Conservation (phyloP, 2,888 invertebrate species). For the Spilosoma lubricipeda region DNA sequence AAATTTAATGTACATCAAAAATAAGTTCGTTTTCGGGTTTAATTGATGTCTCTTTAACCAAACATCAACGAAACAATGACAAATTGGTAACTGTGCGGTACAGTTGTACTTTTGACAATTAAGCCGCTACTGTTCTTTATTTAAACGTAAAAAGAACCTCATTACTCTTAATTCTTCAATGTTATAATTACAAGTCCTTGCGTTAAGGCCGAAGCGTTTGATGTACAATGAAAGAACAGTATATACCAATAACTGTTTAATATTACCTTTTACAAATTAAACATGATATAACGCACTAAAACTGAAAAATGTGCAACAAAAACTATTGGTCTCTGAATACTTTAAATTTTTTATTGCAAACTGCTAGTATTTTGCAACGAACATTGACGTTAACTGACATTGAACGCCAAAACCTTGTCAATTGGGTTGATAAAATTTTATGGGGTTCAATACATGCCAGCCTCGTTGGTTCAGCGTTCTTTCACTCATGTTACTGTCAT, state of each 20-base stretch:
- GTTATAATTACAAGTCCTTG: conserved; percentile 11
- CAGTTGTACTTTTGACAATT: conserved; percentile 29
- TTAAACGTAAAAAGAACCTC: conserved; percentile 15
- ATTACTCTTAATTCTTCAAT: conserved; percentile 27
- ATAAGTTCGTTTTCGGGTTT: background rate
- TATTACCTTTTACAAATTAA: background rate
- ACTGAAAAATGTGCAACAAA: background rate
- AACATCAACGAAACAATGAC: background rate
- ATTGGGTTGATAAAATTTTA: conserved; percentile 81
- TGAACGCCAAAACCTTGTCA: conserved; percentile 77
- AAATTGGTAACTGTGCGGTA: conserved; percentile 20
- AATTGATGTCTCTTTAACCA: background rate
- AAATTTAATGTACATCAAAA: background rate
- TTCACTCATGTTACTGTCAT: conserved; percentile 72
- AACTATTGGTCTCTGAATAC: background rate
- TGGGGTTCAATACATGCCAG: conserved; percentile 60
- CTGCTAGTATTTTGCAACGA: conserved; percentile 54
- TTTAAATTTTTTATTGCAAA: background rate
- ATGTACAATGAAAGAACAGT: background rate
- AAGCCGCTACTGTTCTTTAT: conserved; percentile 22
- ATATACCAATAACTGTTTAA: background rate
- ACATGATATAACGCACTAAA: background rate
- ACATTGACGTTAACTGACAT: conserved; percentile 62
- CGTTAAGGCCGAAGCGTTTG: conserved; percentile 24
- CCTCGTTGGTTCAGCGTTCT: conserved; percentile 34